Evolutionary conservation across 2,113 vertebrate species (phyloP).

Genomic region (Xyrauchen texanus): DNA sequence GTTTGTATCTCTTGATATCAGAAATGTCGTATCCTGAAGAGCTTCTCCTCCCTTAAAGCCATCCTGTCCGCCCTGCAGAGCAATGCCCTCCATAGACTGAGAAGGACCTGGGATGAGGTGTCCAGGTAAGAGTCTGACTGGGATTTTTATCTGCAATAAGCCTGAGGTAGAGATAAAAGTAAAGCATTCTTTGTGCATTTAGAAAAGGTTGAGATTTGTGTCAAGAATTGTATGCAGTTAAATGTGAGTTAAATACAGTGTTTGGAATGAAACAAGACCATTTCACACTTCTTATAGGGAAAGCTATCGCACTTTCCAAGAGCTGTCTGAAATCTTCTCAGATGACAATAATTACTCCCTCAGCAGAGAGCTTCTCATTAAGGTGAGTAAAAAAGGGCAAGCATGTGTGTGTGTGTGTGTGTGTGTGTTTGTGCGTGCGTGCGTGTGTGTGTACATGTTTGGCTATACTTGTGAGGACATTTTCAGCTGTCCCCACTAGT

Average conservation of each 20-base stretch:
- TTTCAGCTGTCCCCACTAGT: too few species aligned
- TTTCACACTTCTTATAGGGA: slow-evolving; percentile 63
- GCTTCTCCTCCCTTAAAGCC: slow-evolving; percentile 94
- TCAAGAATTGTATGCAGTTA: not conserved
- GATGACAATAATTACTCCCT: slow-evolving; percentile 97
- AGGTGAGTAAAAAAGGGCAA: slow-evolving; percentile 75
- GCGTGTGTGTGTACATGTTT: not conserved
- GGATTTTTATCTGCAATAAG: slow-evolving; percentile 6
- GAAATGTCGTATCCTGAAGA: slow-evolving; percentile 96
- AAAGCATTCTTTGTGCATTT: not conserved
- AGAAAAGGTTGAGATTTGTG: too few species aligned
- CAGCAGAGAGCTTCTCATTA: slow-evolving; percentile 94
- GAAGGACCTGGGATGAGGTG: slow-evolving; percentile 95
- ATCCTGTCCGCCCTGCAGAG: slow-evolving; percentile 96
- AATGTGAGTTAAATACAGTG: too few species aligned
- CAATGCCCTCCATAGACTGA: slow-evolving; percentile 90
- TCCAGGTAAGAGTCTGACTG: slow-evolving; percentile 67
- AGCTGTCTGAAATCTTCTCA: slow-evolving; percentile 96
- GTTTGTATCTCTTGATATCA: slow-evolving; percentile 56
- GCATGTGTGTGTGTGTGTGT: not conserved
- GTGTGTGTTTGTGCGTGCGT: not conserved
- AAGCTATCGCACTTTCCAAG: slow-evolving; percentile 90
- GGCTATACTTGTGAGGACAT: too few species aligned
- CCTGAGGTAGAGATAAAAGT: not conserved
- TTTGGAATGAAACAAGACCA: too few species aligned